Base-by-base conservation (phyloP, 2,888 invertebrate species). In the Chrysotoxum bicinctum region DNA sequence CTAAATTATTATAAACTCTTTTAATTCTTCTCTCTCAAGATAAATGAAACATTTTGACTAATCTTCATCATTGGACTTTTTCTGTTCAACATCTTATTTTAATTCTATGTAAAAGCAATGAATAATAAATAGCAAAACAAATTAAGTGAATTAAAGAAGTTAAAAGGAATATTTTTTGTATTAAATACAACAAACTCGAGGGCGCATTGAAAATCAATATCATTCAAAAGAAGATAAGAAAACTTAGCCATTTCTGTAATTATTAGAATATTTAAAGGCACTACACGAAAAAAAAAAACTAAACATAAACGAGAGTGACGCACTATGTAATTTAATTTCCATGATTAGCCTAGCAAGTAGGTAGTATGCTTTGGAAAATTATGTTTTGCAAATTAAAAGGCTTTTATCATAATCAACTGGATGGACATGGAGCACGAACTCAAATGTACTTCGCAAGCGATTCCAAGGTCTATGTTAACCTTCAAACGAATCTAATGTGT, bases 191-290 rank as follows among this genome's bases (percentile, higher is more conserved):
- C 9, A 35, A 37, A 5, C 5, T 14, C 35, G n/a, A 40, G 9
- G 37, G 8, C 60, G 23, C 23, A 37, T 16, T n/a, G 40, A 9
- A 60, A 60, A 60, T 60, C 60, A 10, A 60, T 60, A 60, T n/a
- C 8, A 21, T 40, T 14, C 14, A 60, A 23, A 60, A 23, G 37
- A 40, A 2, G 4, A 40, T 9, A 40, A 60, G 14, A 3, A 60
- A 7, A 8, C n/a, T n/a, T 3, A 9, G 0, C 9, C n/a, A 60
- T 8, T 6, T 5, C 9, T 14, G 3, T 35, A 58, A 14, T 54
- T 21, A 35, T 7, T 2, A 2, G 1, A 58, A 21, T 37, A 35
- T 7, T 56, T 12, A 16, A 16, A 56, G 6, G 19, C 7, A 2
- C 37, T 35, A 21, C 40, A 60, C 19, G 5, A 1, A 5, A 14